Base-by-base conservation (phyloP, 1,140 invertebrate species). In the Musca vetustissima region DNA sequence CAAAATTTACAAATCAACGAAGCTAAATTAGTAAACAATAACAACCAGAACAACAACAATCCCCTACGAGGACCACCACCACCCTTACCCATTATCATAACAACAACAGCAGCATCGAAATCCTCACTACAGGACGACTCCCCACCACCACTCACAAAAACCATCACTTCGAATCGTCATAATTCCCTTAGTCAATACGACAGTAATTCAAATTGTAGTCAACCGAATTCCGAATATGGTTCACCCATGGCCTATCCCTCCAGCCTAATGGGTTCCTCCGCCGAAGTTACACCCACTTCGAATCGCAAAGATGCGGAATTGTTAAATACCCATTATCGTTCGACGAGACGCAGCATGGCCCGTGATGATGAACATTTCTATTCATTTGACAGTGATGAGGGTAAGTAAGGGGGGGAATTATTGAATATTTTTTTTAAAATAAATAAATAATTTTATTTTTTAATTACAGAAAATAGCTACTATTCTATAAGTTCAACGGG, bases 311-410 rank as follows among this genome's bases (percentile, higher is more conserved):
- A 52, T 32, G 22, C 48, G 24, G 43, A 32, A 65, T 32, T 19
- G 55, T 47, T 28, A 1, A 59, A 32, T 4, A 32, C 36, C 11
- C 36, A 43, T 4, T 11, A 43, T 43, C 66, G 61, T 25, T 69
- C 17, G 28, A 74, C 66, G 68, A 76, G 78, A 49, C 75, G 78
- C 47, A 79, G 77, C 43, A 75, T 80, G 75, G 72, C 74, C 59
- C 72, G 77, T 49, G 79, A 81, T 24, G 77, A 80, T 73, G 79
- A 81, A 17, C 76, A 79, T 15, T 80, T 81, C 21, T 80, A 79
- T 69, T 79, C 76, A 59, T 81, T 81, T 66, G 79, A 81, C 65
- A 81, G 78, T 70, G 78, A 81, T 73, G 79, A 80, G 76, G 79
- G 79, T 81, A n/a, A 66, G 73, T 49, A 15, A 0, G 28, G 28